Base-by-base conservation (phyloP, 2,797 vertebrate species). In the Coracias cyanogaster region DNA sequence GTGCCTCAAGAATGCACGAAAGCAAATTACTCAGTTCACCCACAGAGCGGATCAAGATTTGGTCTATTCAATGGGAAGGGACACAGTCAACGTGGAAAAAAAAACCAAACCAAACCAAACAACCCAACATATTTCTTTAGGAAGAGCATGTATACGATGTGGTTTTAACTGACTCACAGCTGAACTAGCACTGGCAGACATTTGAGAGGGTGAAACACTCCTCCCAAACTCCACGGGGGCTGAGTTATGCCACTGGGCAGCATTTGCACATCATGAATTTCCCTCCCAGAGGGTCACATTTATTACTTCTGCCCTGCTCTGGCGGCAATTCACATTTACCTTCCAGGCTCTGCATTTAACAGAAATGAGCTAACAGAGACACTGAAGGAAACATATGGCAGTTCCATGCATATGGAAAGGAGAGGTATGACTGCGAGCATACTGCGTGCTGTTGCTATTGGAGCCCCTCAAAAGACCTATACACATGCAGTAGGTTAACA, bases 181-280 rank as follows among this genome's bases (percentile, higher is more conserved):
- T 88, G 90, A 89, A 89, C 79, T 86, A 76, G 46, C 1, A 0
- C 7, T 93, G 85, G 82, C 80, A 86, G 89, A 79, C 69, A 91
- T 55, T 48, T 20, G 12, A 74, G 85, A 46, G 48, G 33, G 67
- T 57, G 71, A 91, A 96, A 80, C 45, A 45, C 67, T 67, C 71
- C 74, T 85, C 83, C 79, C 77, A 60, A 4, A 52, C 41, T 86
- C 88, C 52, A 17, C 3, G 0, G 74, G 67, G 48, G n/a, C 48
- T 93, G 93, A 94, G 94, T 93, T 96, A 92, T 88, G 89, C 85
- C 61, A 82, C 57, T 46, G 90, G 86, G 82, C 71, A 93, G 64
- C 57, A 67, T 80, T 96, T 94, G 64, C 81, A 89, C 31, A 46
- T 80, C 82, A 90, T 54, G 51, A 86, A 52, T 82, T 90, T 90